These are phyloP conservation scores for Typhlichthys subterraneus DNA, from an alignment of 2,797 vertebrate species.

Conservation along the genomic window DNA sequence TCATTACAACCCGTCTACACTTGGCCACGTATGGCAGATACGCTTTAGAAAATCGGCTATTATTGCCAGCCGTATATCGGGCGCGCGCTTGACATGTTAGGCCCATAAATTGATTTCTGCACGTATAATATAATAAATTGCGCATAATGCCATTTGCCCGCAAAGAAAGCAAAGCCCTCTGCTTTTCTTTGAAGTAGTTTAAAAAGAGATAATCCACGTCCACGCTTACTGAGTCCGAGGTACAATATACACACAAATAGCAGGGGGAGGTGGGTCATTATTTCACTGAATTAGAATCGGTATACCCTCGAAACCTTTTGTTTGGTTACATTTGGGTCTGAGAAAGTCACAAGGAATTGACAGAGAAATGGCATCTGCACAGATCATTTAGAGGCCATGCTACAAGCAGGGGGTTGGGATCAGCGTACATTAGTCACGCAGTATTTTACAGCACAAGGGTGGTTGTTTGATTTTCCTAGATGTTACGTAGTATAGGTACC, in stretches of 20 bases:
- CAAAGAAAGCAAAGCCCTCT: conserved; percentile 16
- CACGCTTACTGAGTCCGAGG: too few relatives aligned
- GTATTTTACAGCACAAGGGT: too few relatives aligned
- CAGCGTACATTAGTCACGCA: too few relatives aligned
- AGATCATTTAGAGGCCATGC: too few relatives aligned
- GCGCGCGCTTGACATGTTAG: neutral
- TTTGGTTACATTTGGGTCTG: too few relatives aligned
- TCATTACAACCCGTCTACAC: neutral
- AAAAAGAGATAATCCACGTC: too few relatives aligned
- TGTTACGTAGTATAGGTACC: too few relatives aligned
- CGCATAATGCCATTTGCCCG: neutral
- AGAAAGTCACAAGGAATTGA: too few relatives aligned
- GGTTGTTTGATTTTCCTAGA: too few relatives aligned
- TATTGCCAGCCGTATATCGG: neutral
- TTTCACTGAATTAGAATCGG: neutral
- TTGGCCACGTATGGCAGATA: neutral
- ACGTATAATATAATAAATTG: neutral
- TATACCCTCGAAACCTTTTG: neutral
- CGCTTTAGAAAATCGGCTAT: conserved; percentile 2
- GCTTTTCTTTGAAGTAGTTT: conserved; percentile 5
- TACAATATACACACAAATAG: too few relatives aligned
- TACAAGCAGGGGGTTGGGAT: too few relatives aligned
- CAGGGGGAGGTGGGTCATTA: neutral
- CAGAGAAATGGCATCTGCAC: too few relatives aligned
- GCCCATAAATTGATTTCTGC: conserved; percentile 6